Evolutionary conservation across 2,888 invertebrate genomes (phyloP).

Genomic region (Leptura quadrifasciata): DNA sequence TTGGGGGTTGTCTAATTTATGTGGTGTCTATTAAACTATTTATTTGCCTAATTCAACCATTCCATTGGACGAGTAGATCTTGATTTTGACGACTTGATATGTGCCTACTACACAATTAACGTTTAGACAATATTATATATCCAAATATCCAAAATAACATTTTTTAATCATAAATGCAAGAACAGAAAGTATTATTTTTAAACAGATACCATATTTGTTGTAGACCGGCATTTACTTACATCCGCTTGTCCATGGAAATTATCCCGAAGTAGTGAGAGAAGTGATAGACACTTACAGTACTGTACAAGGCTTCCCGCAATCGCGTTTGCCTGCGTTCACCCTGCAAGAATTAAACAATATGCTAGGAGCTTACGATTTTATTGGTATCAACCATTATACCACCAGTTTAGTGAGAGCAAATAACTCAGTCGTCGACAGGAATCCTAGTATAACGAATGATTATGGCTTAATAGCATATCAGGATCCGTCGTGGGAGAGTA

Average conservation of each 20-base stretch:
- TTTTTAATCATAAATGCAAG: no score
- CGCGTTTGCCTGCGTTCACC: conserved; percentile 80
- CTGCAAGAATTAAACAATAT: conserved; percentile 78
- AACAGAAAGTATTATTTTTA: no score
- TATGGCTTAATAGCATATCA: conserved; percentile 32
- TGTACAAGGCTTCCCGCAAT: conserved; percentile 73
- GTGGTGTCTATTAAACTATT: no score
- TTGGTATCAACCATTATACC: conserved; percentile 86
- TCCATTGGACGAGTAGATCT: no score
- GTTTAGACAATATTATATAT: no score
- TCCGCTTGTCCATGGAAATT: conserved; percentile 81
- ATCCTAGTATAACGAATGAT: conserved; percentile 63
- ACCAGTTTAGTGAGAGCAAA: conserved; percentile 73
- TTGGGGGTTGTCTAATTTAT: no score
- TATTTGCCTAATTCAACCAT: no score
- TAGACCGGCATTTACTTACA: conserved; percentile 66
- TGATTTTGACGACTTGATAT: no score
- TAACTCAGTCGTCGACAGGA: conserved; percentile 22
- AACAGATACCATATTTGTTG: conserved; percentile 21
- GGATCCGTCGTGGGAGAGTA: conserved; percentile 74
- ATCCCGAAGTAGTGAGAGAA: conserved; percentile 80
- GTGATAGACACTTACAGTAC: conserved; percentile 77
- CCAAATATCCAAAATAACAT: no score
- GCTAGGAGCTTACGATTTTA: conserved; percentile 80
- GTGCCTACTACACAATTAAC: no score